phyloP scores from a whole-genome alignment of 2,888 invertebrate species.

The Pyrgus malvae region DNA sequence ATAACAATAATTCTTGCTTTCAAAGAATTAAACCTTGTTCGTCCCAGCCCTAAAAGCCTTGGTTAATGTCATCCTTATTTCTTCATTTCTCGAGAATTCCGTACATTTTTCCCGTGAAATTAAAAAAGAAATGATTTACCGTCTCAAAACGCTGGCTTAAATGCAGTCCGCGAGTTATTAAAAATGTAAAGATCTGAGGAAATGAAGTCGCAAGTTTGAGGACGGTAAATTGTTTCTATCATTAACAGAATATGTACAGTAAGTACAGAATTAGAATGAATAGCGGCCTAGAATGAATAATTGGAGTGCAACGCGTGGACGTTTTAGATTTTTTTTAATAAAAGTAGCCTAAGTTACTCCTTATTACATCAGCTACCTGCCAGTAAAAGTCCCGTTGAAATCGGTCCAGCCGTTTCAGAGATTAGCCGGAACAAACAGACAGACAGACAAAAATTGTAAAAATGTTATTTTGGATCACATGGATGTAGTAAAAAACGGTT shows the following conservation, averaged over 20 bases:
- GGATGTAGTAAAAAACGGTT: no score
- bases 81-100: background rate
- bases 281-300: no score
- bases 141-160: background rate
- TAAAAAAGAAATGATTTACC: slow-evolving; percentile 3
- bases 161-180: slow-evolving; percentile 10
- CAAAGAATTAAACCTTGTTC: slow-evolving; percentile 9
- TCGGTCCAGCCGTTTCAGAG: no score
- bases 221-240: background rate
- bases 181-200: background rate
- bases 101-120: slow-evolving; percentile 12
- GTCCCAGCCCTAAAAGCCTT: slow-evolving; percentile 8
- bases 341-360: no score
- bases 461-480: no score
- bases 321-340: no score
- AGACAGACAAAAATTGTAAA: no score
- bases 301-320: no score
- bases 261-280: no score
- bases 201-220: slow-evolving; percentile 2
- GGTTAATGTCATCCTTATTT: slow-evolving; percentile 20
- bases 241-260: background rate
- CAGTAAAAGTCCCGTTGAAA: no score
- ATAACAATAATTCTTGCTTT: slow-evolving; percentile 24
- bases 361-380: no score
- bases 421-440: no score